These are phyloP conservation scores for Apus apus DNA, from an alignment of 2,113 vertebrate genomes.

Conservation along the genomic window DNA sequence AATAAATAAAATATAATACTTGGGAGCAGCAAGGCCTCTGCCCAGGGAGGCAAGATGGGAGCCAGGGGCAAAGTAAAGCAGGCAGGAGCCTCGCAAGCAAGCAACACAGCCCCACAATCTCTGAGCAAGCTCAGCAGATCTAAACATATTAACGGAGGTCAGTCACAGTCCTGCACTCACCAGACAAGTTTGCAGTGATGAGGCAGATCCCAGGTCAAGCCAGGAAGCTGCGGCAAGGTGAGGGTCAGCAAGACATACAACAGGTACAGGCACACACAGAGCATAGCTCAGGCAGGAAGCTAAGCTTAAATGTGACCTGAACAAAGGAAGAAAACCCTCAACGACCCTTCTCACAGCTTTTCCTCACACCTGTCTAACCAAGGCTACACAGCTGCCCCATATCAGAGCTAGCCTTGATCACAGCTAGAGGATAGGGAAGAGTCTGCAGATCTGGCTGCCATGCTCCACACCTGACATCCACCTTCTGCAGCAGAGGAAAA, in stretches of 20 bases:
- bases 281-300: fast-evolving
- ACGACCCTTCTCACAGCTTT: neutral
- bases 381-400: neutral
- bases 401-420: neutral
- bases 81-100: neutral
- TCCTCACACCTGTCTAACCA: neutral
- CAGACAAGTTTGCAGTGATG: neutral
- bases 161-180: neutral
- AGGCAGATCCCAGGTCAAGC: neutral
- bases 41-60: fast-evolving
- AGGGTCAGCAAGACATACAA: neutral
- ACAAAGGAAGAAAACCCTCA: neutral
- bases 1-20: fast-evolving
- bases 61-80: neutral
- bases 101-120: neutral
- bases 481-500: neutral
- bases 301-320: neutral
- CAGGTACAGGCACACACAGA: neutral
- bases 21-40: neutral
- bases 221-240: neutral
- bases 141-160: neutral
- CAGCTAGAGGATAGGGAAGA: fast-evolving
- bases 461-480: neutral
- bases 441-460: neutral
- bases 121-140: neutral